phyloP scores from a whole-genome alignment of 1,140 invertebrate genomes.

The Drosophila nigrodunni region DNA sequence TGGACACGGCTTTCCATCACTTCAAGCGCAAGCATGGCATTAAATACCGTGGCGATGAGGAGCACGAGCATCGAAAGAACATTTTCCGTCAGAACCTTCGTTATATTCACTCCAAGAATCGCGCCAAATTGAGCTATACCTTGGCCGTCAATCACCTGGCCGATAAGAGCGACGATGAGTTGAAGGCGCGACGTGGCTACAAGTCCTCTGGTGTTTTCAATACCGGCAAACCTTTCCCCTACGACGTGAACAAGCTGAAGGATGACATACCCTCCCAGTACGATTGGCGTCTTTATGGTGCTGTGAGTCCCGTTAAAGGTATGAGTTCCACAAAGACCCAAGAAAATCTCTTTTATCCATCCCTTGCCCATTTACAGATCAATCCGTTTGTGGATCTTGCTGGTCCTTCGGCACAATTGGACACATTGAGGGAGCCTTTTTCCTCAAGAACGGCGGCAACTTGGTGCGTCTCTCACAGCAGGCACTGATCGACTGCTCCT shows the following conservation, averaged over 20 bases:
- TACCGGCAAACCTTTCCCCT: constrained; percentile 88
- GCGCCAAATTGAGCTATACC: constrained; percentile 90
- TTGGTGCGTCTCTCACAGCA: constrained; percentile 94
- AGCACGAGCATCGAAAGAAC: constrained; percentile 90
- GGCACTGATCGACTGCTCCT: constrained; percentile 98
- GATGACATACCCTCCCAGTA: constrained; percentile 88
- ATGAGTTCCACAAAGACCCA: not conserved
- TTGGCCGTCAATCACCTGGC: constrained; percentile 95
- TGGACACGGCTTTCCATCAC: constrained; percentile 90
- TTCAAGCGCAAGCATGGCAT: constrained; percentile 92
- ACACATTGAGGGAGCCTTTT: constrained; percentile 96
- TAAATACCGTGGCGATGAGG: constrained; percentile 88
- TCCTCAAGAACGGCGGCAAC: constrained; percentile 92
- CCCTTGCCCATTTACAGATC: constrained; percentile 86
- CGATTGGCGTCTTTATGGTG: constrained; percentile 96
- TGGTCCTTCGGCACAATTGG: constrained; percentile 98
- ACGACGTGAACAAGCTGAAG: constrained; percentile 83
- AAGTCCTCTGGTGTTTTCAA: constrained; percentile 89
- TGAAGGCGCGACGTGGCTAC: constrained; percentile 92
- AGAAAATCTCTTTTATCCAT: not conserved
- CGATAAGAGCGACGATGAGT: constrained; percentile 92
- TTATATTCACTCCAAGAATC: constrained; percentile 94
- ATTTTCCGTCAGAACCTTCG: constrained; percentile 95
- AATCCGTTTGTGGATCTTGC: constrained; percentile 98
- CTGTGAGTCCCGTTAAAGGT: constrained; percentile 97